Evolutionary conservation across 2,888 invertebrate species (phyloP).

Genomic region (Melieria picta): DNA sequence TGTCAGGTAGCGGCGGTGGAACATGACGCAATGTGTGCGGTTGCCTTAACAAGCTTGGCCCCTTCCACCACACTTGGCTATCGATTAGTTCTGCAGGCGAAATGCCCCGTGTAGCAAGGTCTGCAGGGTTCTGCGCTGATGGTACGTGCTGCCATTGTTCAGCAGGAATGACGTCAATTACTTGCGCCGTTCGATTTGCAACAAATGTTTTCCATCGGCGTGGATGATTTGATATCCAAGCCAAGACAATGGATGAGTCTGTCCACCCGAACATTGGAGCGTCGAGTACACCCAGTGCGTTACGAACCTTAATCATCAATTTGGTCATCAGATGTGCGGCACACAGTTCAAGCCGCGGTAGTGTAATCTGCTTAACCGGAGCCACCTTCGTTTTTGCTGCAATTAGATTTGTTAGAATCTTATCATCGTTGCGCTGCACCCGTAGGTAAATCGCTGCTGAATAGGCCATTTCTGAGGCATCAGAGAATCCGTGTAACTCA

Average conservation of each 20-base stretch:
- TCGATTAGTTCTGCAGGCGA: constrained; percentile 1
- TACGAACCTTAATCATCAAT: constrained; percentile 20
- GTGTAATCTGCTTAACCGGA: constrained; percentile 31
- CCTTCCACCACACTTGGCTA: constrained; percentile 29
- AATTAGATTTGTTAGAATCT: constrained; percentile 9
- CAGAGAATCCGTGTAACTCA: constrained; percentile 38
- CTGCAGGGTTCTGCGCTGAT: constrained; percentile 31
- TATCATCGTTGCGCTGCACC: background rate
- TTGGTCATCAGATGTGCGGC: constrained; percentile 32
- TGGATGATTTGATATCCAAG: constrained; percentile 36
- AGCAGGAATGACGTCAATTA: constrained; percentile 21
- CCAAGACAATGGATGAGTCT: constrained; percentile 29
- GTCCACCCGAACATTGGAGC: constrained; percentile 25
- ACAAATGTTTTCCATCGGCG: constrained; percentile 35
- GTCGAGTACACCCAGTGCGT: constrained; percentile 5
- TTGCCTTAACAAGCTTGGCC: constrained; percentile 13
- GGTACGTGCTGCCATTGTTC: constrained; percentile 29
- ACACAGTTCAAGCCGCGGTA: constrained; percentile 33
- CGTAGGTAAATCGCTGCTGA: constrained; percentile 32
- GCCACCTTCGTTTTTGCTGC: constrained; percentile 32
- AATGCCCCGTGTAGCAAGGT: constrained; percentile 25
- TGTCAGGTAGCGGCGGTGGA: background rate
- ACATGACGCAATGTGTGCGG: background rate
- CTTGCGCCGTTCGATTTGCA: constrained; percentile 32
- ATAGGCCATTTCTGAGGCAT: constrained; percentile 33